phyloP scores from a whole-genome alignment of 1,140 invertebrate genomes.

The Brachionus rubens region DNA sequence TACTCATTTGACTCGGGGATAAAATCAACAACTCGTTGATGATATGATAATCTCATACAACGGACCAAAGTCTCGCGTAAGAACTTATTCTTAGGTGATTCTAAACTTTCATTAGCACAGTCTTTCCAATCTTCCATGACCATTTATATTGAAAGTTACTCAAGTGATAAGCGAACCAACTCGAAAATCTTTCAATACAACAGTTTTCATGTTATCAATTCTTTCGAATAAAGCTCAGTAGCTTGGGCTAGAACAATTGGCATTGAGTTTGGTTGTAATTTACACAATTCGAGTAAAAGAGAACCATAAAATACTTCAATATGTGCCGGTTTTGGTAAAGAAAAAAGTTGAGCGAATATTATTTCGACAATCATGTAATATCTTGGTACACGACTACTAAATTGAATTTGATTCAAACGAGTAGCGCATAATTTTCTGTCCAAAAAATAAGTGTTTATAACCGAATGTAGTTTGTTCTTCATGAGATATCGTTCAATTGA shows the following conservation, averaged over 20 bases:
- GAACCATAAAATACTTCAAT: slow-evolving; percentile 92
- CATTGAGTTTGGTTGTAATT: slow-evolving; percentile 90
- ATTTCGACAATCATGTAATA: slow-evolving; percentile 95
- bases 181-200: slow-evolving; percentile 91
- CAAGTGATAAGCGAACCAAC: slow-evolving; percentile 97
- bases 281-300: slow-evolving; percentile 92
- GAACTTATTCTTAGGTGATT: slow-evolving; percentile 92
- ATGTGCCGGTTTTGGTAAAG: slow-evolving; percentile 78
- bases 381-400: slow-evolving; percentile 87
- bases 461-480: slow-evolving; percentile 91
- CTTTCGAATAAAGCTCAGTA: slow-evolving; percentile 92
- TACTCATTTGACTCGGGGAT: slow-evolving; percentile 80
- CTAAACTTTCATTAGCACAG: slow-evolving; percentile 66
- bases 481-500: slow-evolving; percentile 95
- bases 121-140: slow-evolving; percentile 73
- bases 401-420: slow-evolving; percentile 83
- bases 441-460: slow-evolving; percentile 79
- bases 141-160: slow-evolving; percentile 98
- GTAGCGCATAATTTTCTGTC: slow-evolving; percentile 92
- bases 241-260: slow-evolving; percentile 94
- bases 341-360: slow-evolving; percentile 79
- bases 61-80: slow-evolving; percentile 86
- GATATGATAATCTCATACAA: slow-evolving; percentile 87
- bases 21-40: slow-evolving; percentile 85
- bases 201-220: slow-evolving; percentile 91